Evolutionary conservation across 2,797 vertebrate genomes (phyloP), one percentile per base, ranked within the genome.

Genomic region (Mormyrus proboscirostris): DNA sequence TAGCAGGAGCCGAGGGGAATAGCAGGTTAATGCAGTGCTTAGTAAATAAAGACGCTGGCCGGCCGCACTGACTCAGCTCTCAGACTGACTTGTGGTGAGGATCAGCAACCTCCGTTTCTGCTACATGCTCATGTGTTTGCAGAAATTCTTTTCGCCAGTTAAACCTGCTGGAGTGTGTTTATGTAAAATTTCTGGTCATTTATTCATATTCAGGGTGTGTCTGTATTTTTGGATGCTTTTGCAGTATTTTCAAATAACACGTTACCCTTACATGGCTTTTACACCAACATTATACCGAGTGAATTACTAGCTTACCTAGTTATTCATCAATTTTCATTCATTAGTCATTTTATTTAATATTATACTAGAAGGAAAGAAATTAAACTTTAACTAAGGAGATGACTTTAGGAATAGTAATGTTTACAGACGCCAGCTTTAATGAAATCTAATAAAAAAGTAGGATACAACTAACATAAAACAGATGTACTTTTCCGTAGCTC

Each of bases 291-390:
- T 88, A 65, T n/a, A 73, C 4, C 65, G 1, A 73, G 5, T 73
- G 16, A 82, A 82, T 82, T n/a, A 82, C 76, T 44, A 19, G 38
- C 16, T 44, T 82, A 47, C 55, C 12, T 69, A 65, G 38, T 88
- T 69, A 69, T 49, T 88, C 57, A 62, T 88, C 41, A 44, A 7
- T 55, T 55, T 47, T 51, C 69, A 22, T 51, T 87, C 89, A 90
- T 89, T 90, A 53, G 38, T 83, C 9, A 65, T 87, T 89, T 87
- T 88, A 87, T 89, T 82, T 49, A 53, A 89, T 89, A 87, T 89
- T 86, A 41, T 59, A 55, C 88, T 87, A 55, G 47, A 79, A 89
- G 65, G 84, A 76, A 33, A 51, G 65, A 88, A 89, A 65, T 88
- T 89, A 62, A 87, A 89, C 50, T 90, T 89, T 86, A n/a, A 87